Conservation (phyloP, 2,113 vertebrate species). For the Centrocercus urophasianus region DNA sequence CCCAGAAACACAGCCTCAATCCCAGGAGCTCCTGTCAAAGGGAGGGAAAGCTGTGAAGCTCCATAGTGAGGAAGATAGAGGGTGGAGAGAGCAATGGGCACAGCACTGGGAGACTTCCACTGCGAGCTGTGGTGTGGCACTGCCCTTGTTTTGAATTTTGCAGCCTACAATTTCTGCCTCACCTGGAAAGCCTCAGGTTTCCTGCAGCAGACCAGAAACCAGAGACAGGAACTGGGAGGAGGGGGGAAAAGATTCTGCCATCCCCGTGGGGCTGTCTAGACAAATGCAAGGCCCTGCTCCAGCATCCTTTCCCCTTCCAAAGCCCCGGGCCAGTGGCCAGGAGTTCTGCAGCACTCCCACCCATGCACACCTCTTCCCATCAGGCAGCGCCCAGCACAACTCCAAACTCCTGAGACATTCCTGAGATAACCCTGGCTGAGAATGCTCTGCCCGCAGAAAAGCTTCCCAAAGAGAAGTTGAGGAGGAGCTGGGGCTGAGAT, state of each 20-base stretch:
- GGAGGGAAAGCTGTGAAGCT: neutral
- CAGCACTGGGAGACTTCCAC: neutral
- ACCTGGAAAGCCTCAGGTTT: neutral
- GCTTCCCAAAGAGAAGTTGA: neutral
- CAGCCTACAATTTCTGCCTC: neutral
- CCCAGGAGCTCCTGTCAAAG: neutral
- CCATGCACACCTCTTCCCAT: neutral
- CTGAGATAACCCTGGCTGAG: neutral
- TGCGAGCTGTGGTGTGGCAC: neutral
- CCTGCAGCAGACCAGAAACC: neutral
- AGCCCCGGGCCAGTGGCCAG: neutral
- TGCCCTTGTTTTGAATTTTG: neutral
- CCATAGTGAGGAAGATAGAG: neutral
- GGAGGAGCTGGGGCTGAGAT: neutral
- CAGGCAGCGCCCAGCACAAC: neutral
- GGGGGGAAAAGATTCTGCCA: neutral
- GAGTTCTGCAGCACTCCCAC: neutral
- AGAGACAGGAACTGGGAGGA: neutral
- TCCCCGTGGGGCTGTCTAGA: conserved; percentile 7
- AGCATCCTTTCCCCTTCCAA: neutral
- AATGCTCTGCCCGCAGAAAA: neutral
- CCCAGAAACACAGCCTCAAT: neutral
- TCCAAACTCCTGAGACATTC: neutral
- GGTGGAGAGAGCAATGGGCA: too few relatives aligned
- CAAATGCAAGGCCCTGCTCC: neutral